Evolutionary conservation across 2,888 invertebrate species (phyloP), one percentile per base, ranked within the genome.

Genomic region (Diaphora mendica): DNA sequence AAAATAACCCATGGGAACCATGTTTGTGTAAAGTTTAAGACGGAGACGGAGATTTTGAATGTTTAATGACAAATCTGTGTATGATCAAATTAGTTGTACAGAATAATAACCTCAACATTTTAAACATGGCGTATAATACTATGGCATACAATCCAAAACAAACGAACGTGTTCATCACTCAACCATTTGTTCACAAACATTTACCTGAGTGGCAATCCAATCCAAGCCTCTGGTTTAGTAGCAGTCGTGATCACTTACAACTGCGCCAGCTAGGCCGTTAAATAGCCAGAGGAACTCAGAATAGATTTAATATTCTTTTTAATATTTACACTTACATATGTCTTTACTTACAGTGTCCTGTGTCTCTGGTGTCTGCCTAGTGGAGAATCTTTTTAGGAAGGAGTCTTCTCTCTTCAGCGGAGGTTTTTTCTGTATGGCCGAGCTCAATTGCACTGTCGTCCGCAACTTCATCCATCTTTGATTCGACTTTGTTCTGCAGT

Each of bases 401-500:
- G 98, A 99, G 93, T 98, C 99, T 96, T 98, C 99, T 85, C 98
- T 97, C 94, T 98, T 99, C 90, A 98, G 95, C 67, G 98, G 98
- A 76, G 98, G 98, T 93, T 99, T 99, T 96, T 98, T 98, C 95
- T 98, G 98, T 79, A 97, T 97, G 72, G 99, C 98, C 78, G 98
- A 98, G 84, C 98, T 98, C 88, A 99, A 96, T 94, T 99, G 98
- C 86, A 99, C 99, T 69, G 99, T 99, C 73, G 98, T 99, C 84
- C 99, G 96, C 82, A 99, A 96, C 94, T 99, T 99, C 97, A 99
- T 98, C 98, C 99, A 99, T 96, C 99, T 97, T 92, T 99, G 98
- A 94, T 98, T 99, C 91, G 98, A 98, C 93, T 98, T 98, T 91
- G 98, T 98, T 97, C 98, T 98, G 97, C 76, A 95, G 86, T 87